phyloP scores from a whole-genome alignment of 2,113 vertebrate species.

The Paraplagusia blochii region DNA sequence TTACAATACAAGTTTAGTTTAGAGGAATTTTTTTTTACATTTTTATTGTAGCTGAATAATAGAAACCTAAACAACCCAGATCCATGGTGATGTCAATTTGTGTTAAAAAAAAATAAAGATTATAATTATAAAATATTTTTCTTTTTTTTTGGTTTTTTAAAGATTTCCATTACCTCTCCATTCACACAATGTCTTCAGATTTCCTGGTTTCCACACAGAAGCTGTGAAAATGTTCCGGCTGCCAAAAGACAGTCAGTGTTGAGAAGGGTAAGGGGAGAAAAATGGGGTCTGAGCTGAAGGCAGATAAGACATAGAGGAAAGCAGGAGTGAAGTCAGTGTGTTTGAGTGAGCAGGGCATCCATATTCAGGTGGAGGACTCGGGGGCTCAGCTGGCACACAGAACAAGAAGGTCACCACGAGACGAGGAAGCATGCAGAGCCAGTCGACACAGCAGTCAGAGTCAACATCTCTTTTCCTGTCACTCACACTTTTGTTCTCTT shows the following conservation, averaged over 20 bases:
- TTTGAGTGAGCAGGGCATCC: slow-evolving; percentile 55
- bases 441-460: slow-evolving; percentile 31
- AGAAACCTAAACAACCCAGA: too few relatives aligned
- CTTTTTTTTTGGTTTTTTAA: too few relatives aligned
- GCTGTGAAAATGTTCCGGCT: slow-evolving; percentile 29
- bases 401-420: slow-evolving; percentile 56
- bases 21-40: too few relatives aligned
- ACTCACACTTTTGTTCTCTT: slow-evolving; percentile 13
- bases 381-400: slow-evolving; percentile 47
- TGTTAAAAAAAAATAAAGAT: too few relatives aligned
- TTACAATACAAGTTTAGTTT: too few relatives aligned
- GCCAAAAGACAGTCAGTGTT: slow-evolving; percentile 45
- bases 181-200: too few relatives aligned
- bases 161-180: too few relatives aligned
- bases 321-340: slow-evolving; percentile 22
- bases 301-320: slow-evolving; percentile 1
- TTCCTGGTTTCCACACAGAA: neutral
- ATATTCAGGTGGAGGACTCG: slow-evolving; percentile 56
- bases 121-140: too few relatives aligned
- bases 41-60: too few relatives aligned
- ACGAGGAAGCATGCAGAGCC: slow-evolving; percentile 25
- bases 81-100: too few relatives aligned
- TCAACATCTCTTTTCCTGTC: slow-evolving; percentile 34
- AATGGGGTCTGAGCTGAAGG: slow-evolving; percentile 22
- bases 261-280: slow-evolving; percentile 49